Evolutionary conservation across 1,140 invertebrate species (phyloP).

Genomic region (Drosophila nigromelanica): DNA sequence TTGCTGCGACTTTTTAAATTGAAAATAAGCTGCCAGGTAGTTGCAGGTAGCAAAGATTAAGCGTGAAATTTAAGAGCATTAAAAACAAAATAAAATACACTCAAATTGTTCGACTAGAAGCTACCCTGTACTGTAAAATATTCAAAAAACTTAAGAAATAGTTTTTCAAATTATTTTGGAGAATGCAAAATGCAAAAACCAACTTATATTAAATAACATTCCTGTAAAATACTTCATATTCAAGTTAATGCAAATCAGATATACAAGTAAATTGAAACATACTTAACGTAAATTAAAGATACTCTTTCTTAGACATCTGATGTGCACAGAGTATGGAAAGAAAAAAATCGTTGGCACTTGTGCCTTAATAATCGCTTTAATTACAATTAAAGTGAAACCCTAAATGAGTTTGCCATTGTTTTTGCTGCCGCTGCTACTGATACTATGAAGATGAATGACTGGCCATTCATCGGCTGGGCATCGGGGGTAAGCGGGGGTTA

Average conservation of each 20-base stretch:
- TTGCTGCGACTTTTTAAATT: conserved; percentile 53
- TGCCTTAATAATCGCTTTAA: conserved; percentile 65
- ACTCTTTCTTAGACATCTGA: not conserved
- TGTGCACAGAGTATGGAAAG: not conserved
- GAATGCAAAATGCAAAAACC: too few species aligned
- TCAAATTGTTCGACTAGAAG: not conserved
- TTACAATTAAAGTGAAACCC: conserved; percentile 64
- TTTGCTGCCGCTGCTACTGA: conserved; percentile 8
- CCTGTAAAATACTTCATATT: too few species aligned
- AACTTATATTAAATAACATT: too few species aligned
- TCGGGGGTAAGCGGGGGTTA: too few species aligned
- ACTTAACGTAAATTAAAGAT: not conserved
- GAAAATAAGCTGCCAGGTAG: conserved; percentile 53
- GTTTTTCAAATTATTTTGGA: too few species aligned
- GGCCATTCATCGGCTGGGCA: conserved; percentile 24
- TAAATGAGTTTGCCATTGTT: conserved; percentile 48
- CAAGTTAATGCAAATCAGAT: too few species aligned
- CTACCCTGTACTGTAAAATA: not conserved
- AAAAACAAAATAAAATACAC: not conserved
- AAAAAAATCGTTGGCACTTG: conserved; percentile 13
- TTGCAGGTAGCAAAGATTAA: conserved; percentile 47
- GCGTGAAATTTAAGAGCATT: conserved; percentile 32
- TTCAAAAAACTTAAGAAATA: not conserved
- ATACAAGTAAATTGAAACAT: too few species aligned
- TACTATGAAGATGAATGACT: conserved; percentile 52